A percentile compares a stretch with the other conserved stretches of the same genome.
phyloP scores from a whole-genome alignment of 2,113 vertebrate species.

The Cervus canadensis region DNA sequence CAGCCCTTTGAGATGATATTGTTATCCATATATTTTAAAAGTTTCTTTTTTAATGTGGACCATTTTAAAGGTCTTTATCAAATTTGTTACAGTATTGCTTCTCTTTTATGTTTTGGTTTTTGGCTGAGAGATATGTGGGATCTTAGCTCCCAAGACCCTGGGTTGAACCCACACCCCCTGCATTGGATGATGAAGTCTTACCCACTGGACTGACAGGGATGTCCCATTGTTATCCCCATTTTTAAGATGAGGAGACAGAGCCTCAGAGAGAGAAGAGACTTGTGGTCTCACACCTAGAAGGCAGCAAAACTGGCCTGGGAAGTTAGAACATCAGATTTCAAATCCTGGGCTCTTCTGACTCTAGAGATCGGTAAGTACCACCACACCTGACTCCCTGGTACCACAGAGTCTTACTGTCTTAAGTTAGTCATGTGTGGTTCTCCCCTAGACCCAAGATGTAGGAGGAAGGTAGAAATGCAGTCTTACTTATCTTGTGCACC shows the following conservation, averaged over 20 bases:
- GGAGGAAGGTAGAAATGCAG: neutral
- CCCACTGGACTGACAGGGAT: neutral
- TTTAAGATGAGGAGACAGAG: constrained; percentile 3
- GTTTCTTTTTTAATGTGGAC: neutral
- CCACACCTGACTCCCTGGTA: neutral
- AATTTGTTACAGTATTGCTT: neutral
- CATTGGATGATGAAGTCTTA: neutral
- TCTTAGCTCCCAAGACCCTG: neutral
- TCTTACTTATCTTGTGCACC: neutral
- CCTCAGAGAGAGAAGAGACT: neutral
- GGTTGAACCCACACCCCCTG: neutral
- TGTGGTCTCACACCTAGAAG: neutral
- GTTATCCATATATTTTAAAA: neutral
- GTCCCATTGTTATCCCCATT: neutral
- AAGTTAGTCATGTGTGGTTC: neutral
- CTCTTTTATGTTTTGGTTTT: neutral
- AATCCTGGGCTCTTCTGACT: neutral
- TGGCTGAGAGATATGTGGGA: neutral
- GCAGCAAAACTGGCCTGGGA: neutral
- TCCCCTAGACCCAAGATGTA: neutral
- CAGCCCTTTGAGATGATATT: neutral
- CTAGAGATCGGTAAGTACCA: neutral
- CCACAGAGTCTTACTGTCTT: neutral
- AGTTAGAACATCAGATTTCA: neutral
- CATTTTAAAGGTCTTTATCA: neutral